Evolutionary conservation across 2,797 vertebrate species (phyloP).

Genomic region (Orientallactaga sibirica): DNA sequence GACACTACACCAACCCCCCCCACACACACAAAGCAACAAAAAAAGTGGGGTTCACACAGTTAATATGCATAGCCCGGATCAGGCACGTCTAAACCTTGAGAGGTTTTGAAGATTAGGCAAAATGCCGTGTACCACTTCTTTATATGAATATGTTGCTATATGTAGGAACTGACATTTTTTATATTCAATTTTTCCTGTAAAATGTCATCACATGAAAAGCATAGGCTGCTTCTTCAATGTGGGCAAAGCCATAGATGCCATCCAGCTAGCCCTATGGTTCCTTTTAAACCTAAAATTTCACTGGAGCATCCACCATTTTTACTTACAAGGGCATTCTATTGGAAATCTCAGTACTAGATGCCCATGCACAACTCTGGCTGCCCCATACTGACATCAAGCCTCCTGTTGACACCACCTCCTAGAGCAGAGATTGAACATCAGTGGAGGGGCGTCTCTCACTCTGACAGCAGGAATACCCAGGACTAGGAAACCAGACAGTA

Average conservation of each 20-base stretch:
- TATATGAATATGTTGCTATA: not conserved
- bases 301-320: not conserved
- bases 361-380: not conserved
- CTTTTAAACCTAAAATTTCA: conserved; percentile 14
- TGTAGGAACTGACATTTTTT: not conserved
- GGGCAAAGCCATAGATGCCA: not conserved
- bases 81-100: not conserved
- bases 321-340: not conserved
- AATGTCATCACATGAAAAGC: not conserved
- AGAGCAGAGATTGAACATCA: not conserved
- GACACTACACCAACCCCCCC: no score
- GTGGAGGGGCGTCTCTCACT: not conserved
- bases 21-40: no score
- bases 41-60: not conserved
- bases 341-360: not conserved
- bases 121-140: not conserved
- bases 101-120: not conserved
- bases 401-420: not conserved
- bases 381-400: not conserved
- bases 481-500: not conserved
- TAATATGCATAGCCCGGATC: not conserved
- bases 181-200: not conserved
- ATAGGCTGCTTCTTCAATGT: not conserved
- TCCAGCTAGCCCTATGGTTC: not conserved
- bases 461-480: not conserved